A percentile compares a stretch with the other conserved stretches of the same genome.
These are phyloP conservation scores for Aethina tumida DNA, from an alignment of 1,140 invertebrate species.

Conservation along the genomic window DNA sequence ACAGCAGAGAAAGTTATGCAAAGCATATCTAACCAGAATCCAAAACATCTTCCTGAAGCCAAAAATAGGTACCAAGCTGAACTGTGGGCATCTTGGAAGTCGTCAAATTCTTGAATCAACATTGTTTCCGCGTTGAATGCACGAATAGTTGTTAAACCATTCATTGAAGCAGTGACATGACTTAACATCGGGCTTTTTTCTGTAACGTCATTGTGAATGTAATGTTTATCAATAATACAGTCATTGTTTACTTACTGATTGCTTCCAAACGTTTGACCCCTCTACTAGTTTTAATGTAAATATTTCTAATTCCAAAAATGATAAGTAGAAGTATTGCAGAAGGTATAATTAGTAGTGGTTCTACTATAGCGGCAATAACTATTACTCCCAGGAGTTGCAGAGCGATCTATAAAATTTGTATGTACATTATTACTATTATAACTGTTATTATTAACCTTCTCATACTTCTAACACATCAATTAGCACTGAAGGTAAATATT, in stretches of 20 bases:
- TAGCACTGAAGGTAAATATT: constrained; percentile 30
- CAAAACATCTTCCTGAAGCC: constrained; percentile 56
- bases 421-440: constrained; percentile 5
- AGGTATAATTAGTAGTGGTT: constrained; percentile 50
- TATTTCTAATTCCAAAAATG: constrained; percentile 18
- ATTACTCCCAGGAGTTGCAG: constrained; percentile 38
- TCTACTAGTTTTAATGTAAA: constrained; percentile 22
- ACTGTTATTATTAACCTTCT: neutral
- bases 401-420: constrained; percentile 12
- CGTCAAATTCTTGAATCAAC: constrained; percentile 71
- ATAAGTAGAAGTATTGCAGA: constrained; percentile 18
- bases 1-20: constrained; percentile 61
- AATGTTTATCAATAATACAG: neutral
- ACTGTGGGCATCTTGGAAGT: constrained; percentile 62
- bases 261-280: constrained; percentile 24
- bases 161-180: constrained; percentile 40
- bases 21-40: constrained; percentile 68
- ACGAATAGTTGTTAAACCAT: constrained; percentile 49
- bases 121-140: constrained; percentile 70
- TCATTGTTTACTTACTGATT: constrained; percentile 21
- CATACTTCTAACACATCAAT: constrained; percentile 27
- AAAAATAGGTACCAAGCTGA: constrained; percentile 57
- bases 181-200: constrained; percentile 43
- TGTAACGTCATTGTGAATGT: constrained; percentile 18
- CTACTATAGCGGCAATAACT: constrained; percentile 59